phyloP scores from a whole-genome alignment of 1,140 invertebrate genomes.

The Anastrepha obliqua region DNA sequence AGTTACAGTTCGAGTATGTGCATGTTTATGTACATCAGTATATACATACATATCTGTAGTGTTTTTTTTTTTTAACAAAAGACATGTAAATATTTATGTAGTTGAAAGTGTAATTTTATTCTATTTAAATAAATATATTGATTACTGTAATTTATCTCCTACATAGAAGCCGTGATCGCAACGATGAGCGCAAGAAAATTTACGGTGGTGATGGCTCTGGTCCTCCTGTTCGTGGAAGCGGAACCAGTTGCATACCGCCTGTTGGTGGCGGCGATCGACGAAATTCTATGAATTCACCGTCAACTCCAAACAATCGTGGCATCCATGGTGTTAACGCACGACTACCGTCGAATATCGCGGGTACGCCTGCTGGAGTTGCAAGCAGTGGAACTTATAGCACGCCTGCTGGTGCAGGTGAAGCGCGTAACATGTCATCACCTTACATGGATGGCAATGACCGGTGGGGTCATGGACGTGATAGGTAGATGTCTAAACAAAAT shows the following conservation, averaged over 20 bases:
- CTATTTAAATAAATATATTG: neutral
- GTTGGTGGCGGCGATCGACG: slow-evolving; percentile 25
- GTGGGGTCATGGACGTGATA: slow-evolving; percentile 66
- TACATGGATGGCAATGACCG: slow-evolving; percentile 50
- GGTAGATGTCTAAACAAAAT: slow-evolving; percentile 59
- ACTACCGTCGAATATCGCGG: slow-evolving; percentile 52
- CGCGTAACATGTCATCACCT: slow-evolving; percentile 42
- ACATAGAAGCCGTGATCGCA: slow-evolving; percentile 62
- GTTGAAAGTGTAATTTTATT: too few relatives aligned
- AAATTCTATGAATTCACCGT: slow-evolving; percentile 56
- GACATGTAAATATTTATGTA: slow-evolving; percentile 22
- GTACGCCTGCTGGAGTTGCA: neutral
- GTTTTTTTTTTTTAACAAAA: neutral
- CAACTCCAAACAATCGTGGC: slow-evolving; percentile 53
- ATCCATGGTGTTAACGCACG: slow-evolving; percentile 53
- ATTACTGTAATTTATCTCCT: neutral
- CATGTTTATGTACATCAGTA: neutral
- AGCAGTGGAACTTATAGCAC: slow-evolving; percentile 55
- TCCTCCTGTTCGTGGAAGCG: slow-evolving; percentile 34
- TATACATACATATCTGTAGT: neutral
- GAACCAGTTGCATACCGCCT: neutral
- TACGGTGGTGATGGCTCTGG: slow-evolving; percentile 57
- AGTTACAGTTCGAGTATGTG: neutral
- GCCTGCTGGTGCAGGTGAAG: neutral
- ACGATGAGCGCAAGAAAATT: slow-evolving; percentile 61